Evolutionary conservation across 2,888 invertebrate genomes (phyloP).

Genomic region (Watsonalla binaria): DNA sequence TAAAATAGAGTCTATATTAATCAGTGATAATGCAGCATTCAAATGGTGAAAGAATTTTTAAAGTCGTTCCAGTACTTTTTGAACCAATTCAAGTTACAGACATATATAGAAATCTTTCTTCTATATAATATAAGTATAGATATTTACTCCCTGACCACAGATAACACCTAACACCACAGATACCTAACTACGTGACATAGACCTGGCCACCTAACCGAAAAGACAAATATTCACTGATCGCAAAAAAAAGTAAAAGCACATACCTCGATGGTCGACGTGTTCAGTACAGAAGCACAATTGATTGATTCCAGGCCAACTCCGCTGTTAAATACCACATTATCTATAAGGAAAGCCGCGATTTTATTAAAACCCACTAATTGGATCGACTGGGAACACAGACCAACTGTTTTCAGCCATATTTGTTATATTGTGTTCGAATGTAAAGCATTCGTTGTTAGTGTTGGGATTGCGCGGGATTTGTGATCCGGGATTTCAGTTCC

Average conservation of each 20-base stretch:
- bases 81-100: too few species aligned
- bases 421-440: background rate
- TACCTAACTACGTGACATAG: too few species aligned
- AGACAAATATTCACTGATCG: too few species aligned
- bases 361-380: slow-evolving; percentile 51
- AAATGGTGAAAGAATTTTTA: too few species aligned
- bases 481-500: background rate
- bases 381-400: slow-evolving; percentile 12
- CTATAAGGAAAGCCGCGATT: slow-evolving; percentile 67
- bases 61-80: too few species aligned
- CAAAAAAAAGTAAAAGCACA: slow-evolving; percentile 2
- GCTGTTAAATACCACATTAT: slow-evolving; percentile 56
- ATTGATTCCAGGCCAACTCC: background rate
- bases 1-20: too few species aligned
- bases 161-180: too few species aligned
- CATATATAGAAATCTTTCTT: too few species aligned
- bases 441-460: slow-evolving; percentile 1
- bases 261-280: background rate
- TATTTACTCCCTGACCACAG: too few species aligned
- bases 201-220: too few species aligned
- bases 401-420: slow-evolving; percentile 13
- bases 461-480: background rate
- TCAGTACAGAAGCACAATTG: background rate
- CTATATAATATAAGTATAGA: too few species aligned
- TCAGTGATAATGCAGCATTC: too few species aligned